Conservation (phyloP, 2,888 invertebrate genomes). For the Cerastis leucographa region DNA sequence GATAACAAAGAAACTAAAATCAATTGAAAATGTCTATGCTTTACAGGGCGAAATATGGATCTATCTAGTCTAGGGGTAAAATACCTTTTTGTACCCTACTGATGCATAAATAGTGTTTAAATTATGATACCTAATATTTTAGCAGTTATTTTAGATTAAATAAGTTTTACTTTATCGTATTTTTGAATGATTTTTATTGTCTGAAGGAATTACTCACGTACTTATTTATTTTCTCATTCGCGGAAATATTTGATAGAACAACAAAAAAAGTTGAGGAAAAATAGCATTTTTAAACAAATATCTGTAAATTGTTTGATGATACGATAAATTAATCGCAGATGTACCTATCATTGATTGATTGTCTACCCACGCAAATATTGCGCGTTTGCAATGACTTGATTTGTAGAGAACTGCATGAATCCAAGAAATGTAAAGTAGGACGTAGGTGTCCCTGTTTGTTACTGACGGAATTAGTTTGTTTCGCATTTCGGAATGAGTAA, state of each 20-base stretch:
- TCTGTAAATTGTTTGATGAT: conserved; percentile 9
- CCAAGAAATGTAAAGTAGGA: background rate
- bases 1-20: background rate
- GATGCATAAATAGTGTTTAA: background rate
- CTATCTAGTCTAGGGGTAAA: conserved; percentile 19
- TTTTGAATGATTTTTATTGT: background rate
- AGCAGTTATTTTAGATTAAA: background rate
- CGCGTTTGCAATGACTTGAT: conserved; percentile 10
- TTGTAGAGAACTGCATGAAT: conserved; percentile 1
- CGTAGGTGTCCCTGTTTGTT: background rate
- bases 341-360: conserved; percentile 10
- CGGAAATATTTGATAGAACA: conserved; percentile 6
- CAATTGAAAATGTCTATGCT: background rate
- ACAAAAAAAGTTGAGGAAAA: conserved; percentile 17
- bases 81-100: background rate
- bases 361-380: conserved; percentile 4
- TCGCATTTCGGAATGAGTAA: background rate
- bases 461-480: background rate
- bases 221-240: conserved; percentile 12
- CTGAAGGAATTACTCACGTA: background rate
- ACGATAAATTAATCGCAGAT: conserved; percentile 17
- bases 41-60: background rate
- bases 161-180: background rate
- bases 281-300: conserved; percentile 4
- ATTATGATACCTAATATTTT: background rate